Evolutionary conservation across 2,797 vertebrate genomes (phyloP).

Genomic region (Pogonophryne albipinna): DNA sequence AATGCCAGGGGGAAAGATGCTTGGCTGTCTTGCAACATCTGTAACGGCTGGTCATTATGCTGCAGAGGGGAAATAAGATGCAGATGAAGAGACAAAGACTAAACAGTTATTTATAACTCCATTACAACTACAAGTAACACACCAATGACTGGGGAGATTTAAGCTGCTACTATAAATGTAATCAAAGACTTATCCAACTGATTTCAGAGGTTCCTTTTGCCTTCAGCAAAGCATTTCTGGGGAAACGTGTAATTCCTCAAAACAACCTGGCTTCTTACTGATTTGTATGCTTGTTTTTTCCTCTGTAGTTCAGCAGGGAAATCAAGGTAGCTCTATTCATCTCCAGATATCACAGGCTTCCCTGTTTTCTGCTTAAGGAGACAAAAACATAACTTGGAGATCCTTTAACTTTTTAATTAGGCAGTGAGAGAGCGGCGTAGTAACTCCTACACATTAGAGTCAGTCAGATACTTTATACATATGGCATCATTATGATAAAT

Average conservation of each 20-base stretch:
- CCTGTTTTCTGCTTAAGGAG: constrained; percentile 56
- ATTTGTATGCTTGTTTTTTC: background rate
- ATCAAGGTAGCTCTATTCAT: constrained; percentile 57
- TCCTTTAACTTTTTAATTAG: constrained; percentile 66
- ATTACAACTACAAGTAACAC: constrained; percentile 39
- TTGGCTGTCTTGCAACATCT: no score
- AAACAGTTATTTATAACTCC: constrained; percentile 32
- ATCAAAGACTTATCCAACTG: constrained; percentile 33
- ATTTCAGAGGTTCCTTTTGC: constrained; percentile 30
- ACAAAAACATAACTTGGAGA: constrained; percentile 51
- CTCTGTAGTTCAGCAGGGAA: constrained; percentile 43
- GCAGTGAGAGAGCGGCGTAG: constrained; percentile 9
- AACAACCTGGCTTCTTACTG: constrained; percentile 35
- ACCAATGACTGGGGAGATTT: constrained; percentile 30
- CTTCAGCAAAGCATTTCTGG: constrained; percentile 24
- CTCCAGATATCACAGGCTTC: constrained; percentile 41
- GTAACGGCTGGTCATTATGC: constrained; percentile 36
- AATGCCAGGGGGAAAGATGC: constrained; percentile 47
- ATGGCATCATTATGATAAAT: constrained; percentile 68
- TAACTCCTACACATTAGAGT: constrained; percentile 46
- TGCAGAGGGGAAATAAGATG: constrained; percentile 44
- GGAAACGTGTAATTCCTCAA: constrained; percentile 34
- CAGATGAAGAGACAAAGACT: constrained; percentile 28
- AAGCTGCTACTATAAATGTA: constrained; percentile 37
- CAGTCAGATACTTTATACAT: constrained; percentile 48